Conservation (phyloP, 2,797 vertebrate species). For the Apodemus agrarius region DNA sequence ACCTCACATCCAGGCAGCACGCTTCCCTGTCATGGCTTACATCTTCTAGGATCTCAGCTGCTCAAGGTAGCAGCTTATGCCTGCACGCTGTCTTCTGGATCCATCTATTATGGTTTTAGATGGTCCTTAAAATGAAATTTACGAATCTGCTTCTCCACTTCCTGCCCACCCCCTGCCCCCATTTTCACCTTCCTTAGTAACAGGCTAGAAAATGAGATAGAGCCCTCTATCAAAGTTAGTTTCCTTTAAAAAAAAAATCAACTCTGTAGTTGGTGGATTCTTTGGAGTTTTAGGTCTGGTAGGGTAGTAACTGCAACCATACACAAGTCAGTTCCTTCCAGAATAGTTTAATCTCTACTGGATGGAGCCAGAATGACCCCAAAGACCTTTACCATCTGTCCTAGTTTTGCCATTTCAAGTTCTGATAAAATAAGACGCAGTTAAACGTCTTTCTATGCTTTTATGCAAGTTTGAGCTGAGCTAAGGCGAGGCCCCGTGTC, state of each 20-base stretch:
- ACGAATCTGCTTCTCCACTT: not conserved
- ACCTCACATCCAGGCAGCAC: not conserved
- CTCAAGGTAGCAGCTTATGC: not conserved
- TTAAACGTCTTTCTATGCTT: constrained; percentile 46
- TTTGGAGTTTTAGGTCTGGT: not conserved
- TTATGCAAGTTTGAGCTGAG: constrained; percentile 44
- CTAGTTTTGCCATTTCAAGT: constrained; percentile 11
- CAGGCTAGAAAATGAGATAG: not conserved
- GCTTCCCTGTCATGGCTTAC: not conserved
- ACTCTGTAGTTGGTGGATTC: not conserved
- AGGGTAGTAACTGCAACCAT: not conserved
- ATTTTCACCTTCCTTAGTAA: not conserved
- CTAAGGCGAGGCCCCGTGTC: not conserved
- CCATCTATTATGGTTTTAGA: not conserved
- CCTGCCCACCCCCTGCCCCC: not conserved
- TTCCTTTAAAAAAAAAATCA: not conserved
- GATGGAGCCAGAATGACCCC: not conserved
- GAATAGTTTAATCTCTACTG: not conserved
- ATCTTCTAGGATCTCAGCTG: not conserved
- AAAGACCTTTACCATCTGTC: not conserved
- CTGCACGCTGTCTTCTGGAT: not conserved
- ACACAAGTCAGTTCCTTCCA: not conserved
- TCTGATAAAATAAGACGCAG: not conserved
- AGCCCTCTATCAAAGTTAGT: not conserved
- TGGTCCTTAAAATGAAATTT: not conserved